phyloP scores from a whole-genome alignment of 2,113 vertebrate species.

The Macquaria australasica region DNA sequence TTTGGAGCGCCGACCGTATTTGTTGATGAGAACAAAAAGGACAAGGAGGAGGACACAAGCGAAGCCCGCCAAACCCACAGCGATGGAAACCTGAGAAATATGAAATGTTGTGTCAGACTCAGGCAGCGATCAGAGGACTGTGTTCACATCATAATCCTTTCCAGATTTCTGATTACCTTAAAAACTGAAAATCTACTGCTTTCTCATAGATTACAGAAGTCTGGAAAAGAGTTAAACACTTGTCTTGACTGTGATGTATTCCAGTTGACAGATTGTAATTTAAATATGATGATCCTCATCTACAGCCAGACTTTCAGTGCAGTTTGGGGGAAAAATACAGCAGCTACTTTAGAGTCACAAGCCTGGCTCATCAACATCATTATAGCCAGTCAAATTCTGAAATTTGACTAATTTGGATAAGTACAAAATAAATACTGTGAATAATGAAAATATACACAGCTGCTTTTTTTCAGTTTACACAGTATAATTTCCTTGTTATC shows the following conservation, averaged over 20 bases:
- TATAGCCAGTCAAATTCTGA: neutral
- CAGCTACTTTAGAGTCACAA: neutral
- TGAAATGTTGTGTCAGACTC: slow-evolving; percentile 33
- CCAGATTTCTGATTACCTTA: slow-evolving; percentile 49
- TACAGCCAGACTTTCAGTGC: slow-evolving; percentile 22
- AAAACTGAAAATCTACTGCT: slow-evolving; percentile 28
- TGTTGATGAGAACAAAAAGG: slow-evolving; percentile 98
- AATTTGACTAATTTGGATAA: neutral
- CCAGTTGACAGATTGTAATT: slow-evolving; percentile 36
- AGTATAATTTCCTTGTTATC: neutral
- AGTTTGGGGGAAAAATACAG: neutral
- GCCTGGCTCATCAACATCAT: neutral
- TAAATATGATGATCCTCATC: slow-evolving; percentile 26
- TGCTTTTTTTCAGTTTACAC: neutral
- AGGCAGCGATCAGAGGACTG: slow-evolving; percentile 13
- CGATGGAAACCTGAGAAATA: slow-evolving; percentile 92
- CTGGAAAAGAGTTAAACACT: slow-evolving; percentile 18
- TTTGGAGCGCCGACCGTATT: slow-evolving; percentile 96
- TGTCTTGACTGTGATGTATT: slow-evolving; percentile 38
- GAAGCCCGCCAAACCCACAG: slow-evolving; percentile 94
- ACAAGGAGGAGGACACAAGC: slow-evolving; percentile 95
- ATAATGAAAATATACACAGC: too few relatives aligned
- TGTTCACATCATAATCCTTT: slow-evolving; percentile 19
- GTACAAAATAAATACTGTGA: neutral
- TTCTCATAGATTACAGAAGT: slow-evolving; percentile 36